Conservation (phyloP, 2,888 invertebrate species). For the Microctonus brassicae region DNA sequence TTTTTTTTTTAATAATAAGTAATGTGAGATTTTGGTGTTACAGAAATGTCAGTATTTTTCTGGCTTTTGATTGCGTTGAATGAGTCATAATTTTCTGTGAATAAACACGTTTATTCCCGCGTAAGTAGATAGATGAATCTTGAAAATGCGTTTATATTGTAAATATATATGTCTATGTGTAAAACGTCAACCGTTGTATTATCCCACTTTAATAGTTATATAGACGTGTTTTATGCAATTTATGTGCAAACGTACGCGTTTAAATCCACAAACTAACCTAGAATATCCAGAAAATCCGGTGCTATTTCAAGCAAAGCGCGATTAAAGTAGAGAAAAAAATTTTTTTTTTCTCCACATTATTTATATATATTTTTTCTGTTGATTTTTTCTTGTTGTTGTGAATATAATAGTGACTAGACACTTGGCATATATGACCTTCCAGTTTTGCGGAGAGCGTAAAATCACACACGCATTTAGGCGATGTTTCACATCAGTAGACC, state of each 20-base stretch:
- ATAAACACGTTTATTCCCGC: background rate
- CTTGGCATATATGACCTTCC: slow-evolving; percentile 35
- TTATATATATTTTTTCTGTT: background rate
- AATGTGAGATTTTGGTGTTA: too few relatives aligned
- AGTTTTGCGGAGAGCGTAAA: slow-evolving; percentile 16
- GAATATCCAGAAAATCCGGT: slow-evolving; percentile 66
- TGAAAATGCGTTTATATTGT: background rate
- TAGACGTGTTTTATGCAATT: background rate
- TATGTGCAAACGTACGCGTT: background rate
- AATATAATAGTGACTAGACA: slow-evolving; percentile 23
- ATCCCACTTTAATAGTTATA: background rate
- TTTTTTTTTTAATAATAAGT: too few relatives aligned
- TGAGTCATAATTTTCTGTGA: background rate
- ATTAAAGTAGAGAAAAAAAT: slow-evolving; percentile 4
- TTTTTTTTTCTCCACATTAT: background rate
- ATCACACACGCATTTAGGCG: slow-evolving; percentile 36
- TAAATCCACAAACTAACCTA: slow-evolving; percentile 35
- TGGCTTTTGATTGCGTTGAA: too few relatives aligned
- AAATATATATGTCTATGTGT: background rate
- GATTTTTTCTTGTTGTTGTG: background rate
- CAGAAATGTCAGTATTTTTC: too few relatives aligned
- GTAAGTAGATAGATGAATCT: too few relatives aligned
- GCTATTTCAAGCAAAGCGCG: slow-evolving; percentile 29
- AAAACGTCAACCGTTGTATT: background rate
- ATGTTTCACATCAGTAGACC: slow-evolving; percentile 35